Evolutionary conservation across 2,113 vertebrate genomes (phyloP).

Genomic region (Gila orcuttii): DNA sequence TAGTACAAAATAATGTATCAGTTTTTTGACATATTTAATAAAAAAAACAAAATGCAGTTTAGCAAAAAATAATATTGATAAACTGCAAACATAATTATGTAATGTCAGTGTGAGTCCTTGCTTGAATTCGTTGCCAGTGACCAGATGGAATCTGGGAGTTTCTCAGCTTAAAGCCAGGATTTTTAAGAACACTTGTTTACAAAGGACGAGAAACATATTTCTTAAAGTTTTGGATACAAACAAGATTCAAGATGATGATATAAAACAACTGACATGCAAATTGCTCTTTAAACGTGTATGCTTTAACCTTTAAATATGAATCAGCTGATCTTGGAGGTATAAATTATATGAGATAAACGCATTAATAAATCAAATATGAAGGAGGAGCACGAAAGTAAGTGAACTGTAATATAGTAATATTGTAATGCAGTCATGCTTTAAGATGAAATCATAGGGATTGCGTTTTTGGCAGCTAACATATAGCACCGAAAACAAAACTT

Average conservation of each 20-base stretch:
- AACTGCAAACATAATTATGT: constrained; percentile 46
- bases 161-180: constrained; percentile 52
- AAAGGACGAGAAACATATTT: not conserved
- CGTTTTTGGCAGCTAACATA: constrained; percentile 12
- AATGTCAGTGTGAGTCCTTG: constrained; percentile 53
- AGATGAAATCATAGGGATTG: constrained; percentile 40
- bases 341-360: not conserved
- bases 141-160: constrained; percentile 44
- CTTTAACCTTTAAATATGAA: constrained; percentile 1
- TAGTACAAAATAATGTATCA: not conserved
- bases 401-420: constrained; percentile 13
- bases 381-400: constrained; percentile 5
- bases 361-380: not conserved
- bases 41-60: constrained; percentile 12
- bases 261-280: constrained; percentile 40
- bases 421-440: constrained; percentile 26
- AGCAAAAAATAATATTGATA: not conserved
- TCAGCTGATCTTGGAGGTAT: not conserved
- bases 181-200: constrained; percentile 17
- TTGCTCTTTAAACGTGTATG: not conserved
- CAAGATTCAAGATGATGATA: constrained; percentile 17
- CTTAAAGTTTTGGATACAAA: not conserved
- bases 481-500: not conserved
- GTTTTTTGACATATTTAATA: constrained; percentile 13
- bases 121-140: constrained; percentile 44